A percentile compares a stretch with the other conserved stretches of the same genome.
These are phyloP conservation scores for Petaurus breviceps DNA, from an alignment of 2,113 vertebrate genomes.

Conservation along the genomic window DNA sequence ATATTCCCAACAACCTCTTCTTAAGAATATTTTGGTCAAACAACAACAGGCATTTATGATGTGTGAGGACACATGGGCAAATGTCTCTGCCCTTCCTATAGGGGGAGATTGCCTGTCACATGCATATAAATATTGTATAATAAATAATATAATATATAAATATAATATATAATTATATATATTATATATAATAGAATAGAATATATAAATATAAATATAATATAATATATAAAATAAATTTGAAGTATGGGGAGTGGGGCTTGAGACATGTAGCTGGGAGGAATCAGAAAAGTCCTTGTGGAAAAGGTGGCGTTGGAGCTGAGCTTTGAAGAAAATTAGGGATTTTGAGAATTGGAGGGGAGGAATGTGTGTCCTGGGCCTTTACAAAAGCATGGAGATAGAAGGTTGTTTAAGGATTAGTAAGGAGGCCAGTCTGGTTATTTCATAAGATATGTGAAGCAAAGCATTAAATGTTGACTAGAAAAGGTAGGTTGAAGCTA, in stretches of 20 bases:
- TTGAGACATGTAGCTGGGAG: not conserved
- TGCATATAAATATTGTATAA: too few relatives aligned
- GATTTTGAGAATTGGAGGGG: not conserved
- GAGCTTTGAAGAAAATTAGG: not conserved
- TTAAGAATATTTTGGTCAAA: not conserved
- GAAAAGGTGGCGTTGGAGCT: not conserved
- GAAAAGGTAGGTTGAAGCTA: not conserved
- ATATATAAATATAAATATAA: too few relatives aligned
- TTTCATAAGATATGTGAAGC: not conserved
- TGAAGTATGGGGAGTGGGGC: accelerated
- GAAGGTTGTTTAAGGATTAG: not conserved
- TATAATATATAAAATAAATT: not conserved
- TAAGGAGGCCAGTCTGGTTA: not conserved
- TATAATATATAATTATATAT: not conserved
- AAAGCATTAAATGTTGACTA: not conserved
- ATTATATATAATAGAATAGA: too few relatives aligned
- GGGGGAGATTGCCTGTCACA: not conserved
- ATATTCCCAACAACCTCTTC: not conserved
- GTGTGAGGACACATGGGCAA: not conserved
- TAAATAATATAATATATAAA: too few relatives aligned
- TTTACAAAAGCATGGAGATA: not conserved
- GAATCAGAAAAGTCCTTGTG: not conserved
- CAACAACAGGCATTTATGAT: not conserved
- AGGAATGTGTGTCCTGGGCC: not conserved
- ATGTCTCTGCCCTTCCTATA: not conserved